Evolutionary conservation across 2,888 invertebrate species (phyloP), one percentile per base, ranked within the genome.

Genomic region (Hypomecis punctinalis): DNA sequence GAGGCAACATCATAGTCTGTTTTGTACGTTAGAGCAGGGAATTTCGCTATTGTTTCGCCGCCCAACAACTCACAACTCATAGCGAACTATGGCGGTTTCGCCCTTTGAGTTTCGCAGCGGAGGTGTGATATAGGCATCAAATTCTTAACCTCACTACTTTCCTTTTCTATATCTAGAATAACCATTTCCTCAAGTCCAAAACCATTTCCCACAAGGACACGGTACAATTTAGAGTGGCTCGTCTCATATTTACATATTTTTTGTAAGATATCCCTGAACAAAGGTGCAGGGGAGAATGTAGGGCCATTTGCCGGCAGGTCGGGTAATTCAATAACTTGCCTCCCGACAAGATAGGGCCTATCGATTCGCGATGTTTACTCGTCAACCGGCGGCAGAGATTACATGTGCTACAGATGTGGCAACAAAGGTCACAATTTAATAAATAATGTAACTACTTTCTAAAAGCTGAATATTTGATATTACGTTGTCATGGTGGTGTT

Each of bases 291-390:
- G 63, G 43, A 45, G 53, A 68, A 70, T 68, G 67, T 66, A 68
- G 63, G 66, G 69, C 69, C 77, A 72, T 72, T 83, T 69, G 70
- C 69, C 62, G 70, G 74, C 72, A 78, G 77, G 75, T 76, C 63
- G 71, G 74, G 83, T 85, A 85, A 88, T 86, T 87, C 84, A 86
- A 88, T 88, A 88, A 85, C 80, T 70, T 70, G 67, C 76, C 72
- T 75, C 66, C 76, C 75, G 69, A 70, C 71, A 71, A 66, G 86
- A 85, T 87, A 85, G 84, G 84, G 79, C 75, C 70, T 83, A 88
- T 89, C 81, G 86, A 86, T 88, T 86, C 74, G 79, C 84, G 81
- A 86, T 86, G 85, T 86, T 86, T 84, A 82, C 85, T 81, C 83
- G 71, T 56, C 69, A 76, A 52, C n/a, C 39, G 6, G 66, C 57